Evolutionary conservation across 2,888 invertebrate genomes (phyloP), one percentile per base, ranked within the genome.

Genomic region (Caenorhabditis sp.): DNA sequence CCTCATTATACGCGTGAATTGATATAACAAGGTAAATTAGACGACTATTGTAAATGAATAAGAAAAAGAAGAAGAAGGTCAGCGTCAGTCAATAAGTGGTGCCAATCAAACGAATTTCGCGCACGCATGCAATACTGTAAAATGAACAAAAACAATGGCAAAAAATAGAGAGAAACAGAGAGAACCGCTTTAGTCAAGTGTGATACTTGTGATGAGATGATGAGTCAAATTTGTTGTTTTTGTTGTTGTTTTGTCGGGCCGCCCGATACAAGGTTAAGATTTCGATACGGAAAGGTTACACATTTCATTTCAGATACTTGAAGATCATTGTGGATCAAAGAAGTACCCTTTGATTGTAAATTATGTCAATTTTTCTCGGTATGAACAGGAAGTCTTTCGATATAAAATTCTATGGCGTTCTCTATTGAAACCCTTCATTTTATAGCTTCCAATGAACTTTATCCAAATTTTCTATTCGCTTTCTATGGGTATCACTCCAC

Each of bases 131-230:
- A 43, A 43, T 43, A 43, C 43, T 43, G 43, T 43, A 43, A 43
- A 43, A 43, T 3, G 3, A 5, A 43, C 12, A 43, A 43, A 12
- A 43, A 43, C 43, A 43, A 43, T 43, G 43, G 43, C 43, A 43
- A 17, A 14, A 17, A 43, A 43, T 2, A 43, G n/a, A n/a, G n/a
- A n/a, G n/a, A n/a, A n/a, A n/a, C n/a, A n/a, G n/a, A 2, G 17
- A 43, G 43, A 43, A 43, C 43, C 43, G 43, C 43, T 43, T 43
- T 43, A 43, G 43, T 43, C 43, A 43, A 43, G 43, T n/a, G n/a
- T 43, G 43, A 43, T 43, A 43, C 43, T 43, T 43, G 17, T 43
- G 43, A 43, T 14, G 14, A 14, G 14, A 7, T 3, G 17, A 10
- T 43, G 43, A 43, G 17, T 43, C 17, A 17, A 17, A 43, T 43